Conservation (phyloP, 37 sponge, comb jelly and placozoan genomes). For the Theonella swinhoei region DNA sequence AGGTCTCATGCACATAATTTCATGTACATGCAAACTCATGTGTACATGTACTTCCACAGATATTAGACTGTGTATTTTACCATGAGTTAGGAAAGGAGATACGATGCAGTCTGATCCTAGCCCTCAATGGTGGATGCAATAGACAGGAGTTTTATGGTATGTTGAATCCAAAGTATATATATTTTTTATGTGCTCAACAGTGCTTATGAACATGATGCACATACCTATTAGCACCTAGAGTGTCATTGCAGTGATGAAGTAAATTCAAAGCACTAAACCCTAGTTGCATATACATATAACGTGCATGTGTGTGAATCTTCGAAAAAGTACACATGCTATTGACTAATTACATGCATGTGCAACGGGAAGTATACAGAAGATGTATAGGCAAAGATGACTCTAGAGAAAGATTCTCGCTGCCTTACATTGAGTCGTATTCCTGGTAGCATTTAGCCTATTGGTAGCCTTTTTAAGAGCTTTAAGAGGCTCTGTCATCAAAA, state of each 20-base stretch:
- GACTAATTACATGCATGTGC: no score
- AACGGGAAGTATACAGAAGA: no score
- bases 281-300: background rate
- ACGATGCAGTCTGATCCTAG: conserved; percentile 19
- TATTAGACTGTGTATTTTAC: conserved; percentile 44
- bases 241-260: no score
- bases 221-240: no score
- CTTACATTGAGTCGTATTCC: no score
- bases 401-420: no score
- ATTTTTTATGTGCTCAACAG: background rate
- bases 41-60: conserved; percentile 1
- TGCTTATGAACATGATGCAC: conserved; percentile 8
- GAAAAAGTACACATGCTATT: background rate
- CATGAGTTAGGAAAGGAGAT: background rate
- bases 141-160: conserved; percentile 34
- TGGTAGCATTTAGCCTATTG: no score
- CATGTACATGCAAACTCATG: conserved; percentile 8
- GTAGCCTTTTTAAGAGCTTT: no score
- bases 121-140: conserved; percentile 59
- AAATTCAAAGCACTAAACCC: no score
- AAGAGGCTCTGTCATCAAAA: no score
- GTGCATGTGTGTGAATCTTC: background rate
- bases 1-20: background rate
- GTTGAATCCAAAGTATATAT: background rate
- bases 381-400: no score